These are phyloP conservation scores for Mythimna impura DNA, from an alignment of 2,888 invertebrate genomes.

Conservation along the genomic window DNA sequence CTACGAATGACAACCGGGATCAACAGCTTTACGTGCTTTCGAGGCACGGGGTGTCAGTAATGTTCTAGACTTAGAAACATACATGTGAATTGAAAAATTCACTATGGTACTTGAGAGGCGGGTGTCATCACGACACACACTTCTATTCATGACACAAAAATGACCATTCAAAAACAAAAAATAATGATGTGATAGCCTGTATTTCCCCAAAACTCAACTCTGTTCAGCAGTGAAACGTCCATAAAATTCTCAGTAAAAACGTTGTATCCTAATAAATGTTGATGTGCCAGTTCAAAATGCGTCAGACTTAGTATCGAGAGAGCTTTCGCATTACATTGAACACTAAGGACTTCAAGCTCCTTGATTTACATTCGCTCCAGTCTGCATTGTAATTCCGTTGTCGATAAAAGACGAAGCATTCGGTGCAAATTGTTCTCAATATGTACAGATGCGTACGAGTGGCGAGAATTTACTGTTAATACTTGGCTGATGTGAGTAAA, in stretches of 20 bases:
- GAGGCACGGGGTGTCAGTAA: no score
- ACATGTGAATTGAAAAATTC: no score
- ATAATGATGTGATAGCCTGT: not conserved
- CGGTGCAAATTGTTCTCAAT: slow-evolving; percentile 44
- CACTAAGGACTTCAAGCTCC: slow-evolving; percentile 35
- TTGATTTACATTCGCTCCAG: slow-evolving; percentile 51
- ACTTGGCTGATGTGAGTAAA: not conserved
- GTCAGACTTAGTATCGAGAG: slow-evolving; percentile 23
- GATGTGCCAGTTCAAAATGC: slow-evolving; percentile 26
- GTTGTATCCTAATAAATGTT: slow-evolving; percentile 20
- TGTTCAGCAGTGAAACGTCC: not conserved
- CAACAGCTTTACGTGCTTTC: no score
- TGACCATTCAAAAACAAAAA: not conserved
- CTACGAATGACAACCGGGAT: no score
- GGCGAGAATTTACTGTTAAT: slow-evolving; percentile 4
- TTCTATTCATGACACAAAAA: not conserved
- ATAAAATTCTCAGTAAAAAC: slow-evolving; percentile 5
- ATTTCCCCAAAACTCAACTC: not conserved
- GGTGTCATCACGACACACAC: no score
- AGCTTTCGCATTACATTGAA: slow-evolving; percentile 41
- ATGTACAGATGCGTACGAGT: slow-evolving; percentile 29
- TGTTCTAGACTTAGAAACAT: no score
- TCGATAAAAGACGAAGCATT: slow-evolving; percentile 50
- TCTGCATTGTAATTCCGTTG: slow-evolving; percentile 45
- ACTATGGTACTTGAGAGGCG: no score